Evolutionary conservation across 2,888 invertebrate species (phyloP), one percentile per base, ranked within the genome.

Genomic region (Aspidiotus destructor): DNA sequence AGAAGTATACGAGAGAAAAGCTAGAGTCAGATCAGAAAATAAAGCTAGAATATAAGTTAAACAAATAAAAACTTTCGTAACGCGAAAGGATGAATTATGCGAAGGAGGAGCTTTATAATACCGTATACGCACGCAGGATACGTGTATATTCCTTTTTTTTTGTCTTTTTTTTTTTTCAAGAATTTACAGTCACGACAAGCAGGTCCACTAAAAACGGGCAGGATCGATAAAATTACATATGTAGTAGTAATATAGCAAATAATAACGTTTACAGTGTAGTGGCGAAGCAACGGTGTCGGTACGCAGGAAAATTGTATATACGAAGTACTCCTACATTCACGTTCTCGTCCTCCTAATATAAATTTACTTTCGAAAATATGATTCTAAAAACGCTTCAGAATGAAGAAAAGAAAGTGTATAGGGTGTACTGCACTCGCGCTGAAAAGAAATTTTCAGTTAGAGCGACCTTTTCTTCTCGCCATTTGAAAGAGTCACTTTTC

Each of bases 181-280:
- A 62, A 62, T 62, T 62, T 52, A 52, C 16, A 55, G 64, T 55
- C 54, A 64, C 64, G 64, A 64, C 64, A 64, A 64, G 64, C 64
- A 64, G 64, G 64, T 64, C 64, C 52, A 64, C 40, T 53, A 52
- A 55, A 28, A 53, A 48, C 53, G 62, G 44, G 15, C 55, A 41
- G 16, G 64, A 64, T 64, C 64, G 64, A 64, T 64, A 64, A 64
- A 64, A 64, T 64, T 64, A 64, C 64, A 64, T 64, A 64, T 64
- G 64, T 64, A 64, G 64, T 64, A 55, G 64, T 64, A 64, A 64
- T 64, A 42, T 64, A 53, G 64, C 64, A 55, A 64, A 64, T 64
- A 64, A 64, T 64, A 64, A 64, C 64, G 64, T 64, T 64, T 41
- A 64, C 64, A 64, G 64, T 54, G 64, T 55, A 13, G 48, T 13